A percentile compares a stretch with the other conserved stretches of the same genome.
phyloP scores from a whole-genome alignment of 2,797 vertebrate genomes.

The Sebastolobus alascanus region DNA sequence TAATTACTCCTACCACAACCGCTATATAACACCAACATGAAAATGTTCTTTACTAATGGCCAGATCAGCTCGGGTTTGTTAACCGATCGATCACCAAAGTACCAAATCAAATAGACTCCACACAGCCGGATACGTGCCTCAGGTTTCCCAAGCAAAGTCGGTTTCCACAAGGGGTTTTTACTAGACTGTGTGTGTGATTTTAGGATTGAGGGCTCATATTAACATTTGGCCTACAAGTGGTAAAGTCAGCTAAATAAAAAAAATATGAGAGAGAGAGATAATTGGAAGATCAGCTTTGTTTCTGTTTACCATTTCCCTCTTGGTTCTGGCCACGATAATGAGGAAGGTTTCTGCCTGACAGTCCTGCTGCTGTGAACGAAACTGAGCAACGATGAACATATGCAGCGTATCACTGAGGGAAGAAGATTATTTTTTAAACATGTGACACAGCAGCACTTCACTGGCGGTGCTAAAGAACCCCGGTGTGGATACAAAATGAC shows the following conservation, averaged over 20 bases:
- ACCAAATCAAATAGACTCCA: constrained; percentile 45
- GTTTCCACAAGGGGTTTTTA: not conserved
- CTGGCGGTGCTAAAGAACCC: constrained; percentile 14
- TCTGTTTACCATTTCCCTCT: constrained; percentile 36
- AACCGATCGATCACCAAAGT: constrained; percentile 49
- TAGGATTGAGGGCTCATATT: constrained; percentile 51
- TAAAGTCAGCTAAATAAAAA: constrained; percentile 45
- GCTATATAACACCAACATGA: constrained; percentile 31
- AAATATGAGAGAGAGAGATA: constrained; percentile 46
- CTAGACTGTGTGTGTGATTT: constrained; percentile 12
- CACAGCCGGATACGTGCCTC: not conserved
- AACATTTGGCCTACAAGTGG: constrained; percentile 49
- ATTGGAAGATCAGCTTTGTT: constrained; percentile 62
- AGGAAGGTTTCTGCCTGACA: constrained; percentile 33
- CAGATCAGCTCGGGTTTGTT: constrained; percentile 50
- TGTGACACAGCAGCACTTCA: constrained; percentile 16
- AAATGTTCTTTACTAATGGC: constrained; percentile 53
- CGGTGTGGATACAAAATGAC: constrained; percentile 34
- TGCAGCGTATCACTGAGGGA: constrained; percentile 1
- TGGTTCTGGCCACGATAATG: constrained; percentile 49
- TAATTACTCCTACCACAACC: constrained; percentile 59
- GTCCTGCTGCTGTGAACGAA: constrained; percentile 43
- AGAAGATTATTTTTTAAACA: not conserved
- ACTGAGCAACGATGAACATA: constrained; percentile 14
- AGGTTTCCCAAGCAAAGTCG: constrained; percentile 23